These are phyloP conservation scores for Apamea crenata DNA, from an alignment of 2,888 invertebrate genomes.

Conservation along the genomic window DNA sequence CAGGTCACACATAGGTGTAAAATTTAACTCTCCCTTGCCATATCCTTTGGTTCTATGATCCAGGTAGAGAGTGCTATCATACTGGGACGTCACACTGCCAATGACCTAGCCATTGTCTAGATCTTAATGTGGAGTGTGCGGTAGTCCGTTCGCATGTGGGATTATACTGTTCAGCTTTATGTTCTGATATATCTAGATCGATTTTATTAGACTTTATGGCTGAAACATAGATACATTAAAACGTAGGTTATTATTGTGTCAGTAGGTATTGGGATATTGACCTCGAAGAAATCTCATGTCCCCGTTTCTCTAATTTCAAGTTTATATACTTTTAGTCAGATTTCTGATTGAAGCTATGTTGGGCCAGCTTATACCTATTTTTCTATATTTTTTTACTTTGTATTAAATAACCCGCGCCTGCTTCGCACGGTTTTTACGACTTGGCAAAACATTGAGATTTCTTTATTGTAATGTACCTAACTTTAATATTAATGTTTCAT, in stretches of 20 bases:
- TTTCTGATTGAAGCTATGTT: not conserved
- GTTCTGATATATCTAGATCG: constrained; percentile 20
- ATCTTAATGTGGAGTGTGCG: constrained; percentile 50
- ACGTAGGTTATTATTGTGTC: not conserved
- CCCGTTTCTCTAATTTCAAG: not conserved
- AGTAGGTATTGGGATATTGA: not conserved
- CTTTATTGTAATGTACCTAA: not conserved
- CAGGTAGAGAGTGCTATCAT: constrained; percentile 39
- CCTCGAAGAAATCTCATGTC: not conserved
- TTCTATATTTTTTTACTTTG: not conserved
- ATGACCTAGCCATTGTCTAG: constrained; percentile 71
- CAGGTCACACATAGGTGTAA: not conserved
- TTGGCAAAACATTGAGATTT: not conserved
- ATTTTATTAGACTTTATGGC: constrained; percentile 17
- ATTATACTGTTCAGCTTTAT: constrained; percentile 46
- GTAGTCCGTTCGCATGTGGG: constrained; percentile 49
- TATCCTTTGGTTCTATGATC: constrained; percentile 28
- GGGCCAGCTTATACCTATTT: not conserved
- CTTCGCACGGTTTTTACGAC: no score
- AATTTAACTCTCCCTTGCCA: not conserved
- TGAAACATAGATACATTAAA: not conserved
- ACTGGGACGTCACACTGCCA: constrained; percentile 65
- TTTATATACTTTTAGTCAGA: not conserved
- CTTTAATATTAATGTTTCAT: no score
- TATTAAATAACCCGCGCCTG: no score